phyloP scores from a whole-genome alignment of 2,113 vertebrate species.

The Psittacula cyanocephala region DNA sequence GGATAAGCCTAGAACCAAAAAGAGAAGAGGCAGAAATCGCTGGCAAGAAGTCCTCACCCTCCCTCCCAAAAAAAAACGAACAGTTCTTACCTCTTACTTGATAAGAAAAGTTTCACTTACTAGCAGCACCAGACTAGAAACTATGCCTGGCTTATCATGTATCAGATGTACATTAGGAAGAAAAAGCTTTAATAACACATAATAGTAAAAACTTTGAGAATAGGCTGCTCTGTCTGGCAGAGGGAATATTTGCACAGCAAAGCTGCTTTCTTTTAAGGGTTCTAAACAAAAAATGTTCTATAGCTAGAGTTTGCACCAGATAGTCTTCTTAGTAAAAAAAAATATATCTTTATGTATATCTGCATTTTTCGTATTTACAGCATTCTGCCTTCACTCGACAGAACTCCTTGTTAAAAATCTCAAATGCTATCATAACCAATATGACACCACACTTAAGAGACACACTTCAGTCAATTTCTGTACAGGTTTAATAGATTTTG shows the following conservation, averaged over 20 bases:
- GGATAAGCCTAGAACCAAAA: not conserved
- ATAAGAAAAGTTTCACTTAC: not conserved
- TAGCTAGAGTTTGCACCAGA: not conserved
- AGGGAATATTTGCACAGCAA: not conserved
- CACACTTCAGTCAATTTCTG: not conserved
- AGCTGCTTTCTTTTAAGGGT: not conserved
- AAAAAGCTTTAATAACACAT: not conserved
- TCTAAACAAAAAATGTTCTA: not conserved
- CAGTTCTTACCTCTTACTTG: not conserved
- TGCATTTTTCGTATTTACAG: not conserved
- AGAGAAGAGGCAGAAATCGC: not conserved
- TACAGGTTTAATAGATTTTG: not conserved
- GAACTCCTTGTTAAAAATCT: not conserved
- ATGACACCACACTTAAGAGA: not conserved
- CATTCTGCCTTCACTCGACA: not conserved
- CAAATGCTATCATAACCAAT: not conserved
- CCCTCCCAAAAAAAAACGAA: not conserved
- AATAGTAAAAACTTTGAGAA: not conserved
- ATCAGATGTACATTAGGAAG: not conserved
- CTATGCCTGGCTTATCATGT: not conserved
- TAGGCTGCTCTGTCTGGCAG: not conserved
- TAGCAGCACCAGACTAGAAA: not conserved
- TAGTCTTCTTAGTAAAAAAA: not conserved
- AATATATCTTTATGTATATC: not conserved
- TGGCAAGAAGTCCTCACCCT: not conserved